Conservation (phyloP, 2,797 vertebrate species). For the Saguinus oedipus region DNA sequence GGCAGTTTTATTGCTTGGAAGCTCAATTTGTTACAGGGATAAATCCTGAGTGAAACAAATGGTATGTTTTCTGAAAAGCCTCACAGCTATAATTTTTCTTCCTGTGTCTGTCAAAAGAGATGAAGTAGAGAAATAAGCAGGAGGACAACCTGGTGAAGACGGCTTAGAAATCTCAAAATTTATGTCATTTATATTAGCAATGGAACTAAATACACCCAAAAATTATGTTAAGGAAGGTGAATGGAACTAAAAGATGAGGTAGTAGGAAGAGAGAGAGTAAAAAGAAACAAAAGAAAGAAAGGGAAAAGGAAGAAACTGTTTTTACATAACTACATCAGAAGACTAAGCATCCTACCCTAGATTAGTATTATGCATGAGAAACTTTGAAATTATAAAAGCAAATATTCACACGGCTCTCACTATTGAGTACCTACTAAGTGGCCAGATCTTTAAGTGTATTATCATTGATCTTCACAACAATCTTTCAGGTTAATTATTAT, state of each 20-base stretch:
- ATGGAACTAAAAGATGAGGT: not conserved
- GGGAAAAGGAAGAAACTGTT: not conserved
- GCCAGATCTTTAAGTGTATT: not conserved
- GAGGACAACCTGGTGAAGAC: not conserved
- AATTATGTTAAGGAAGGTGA: not conserved
- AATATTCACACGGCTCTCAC: not conserved
- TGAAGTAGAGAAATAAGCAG: not conserved
- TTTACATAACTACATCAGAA: not conserved
- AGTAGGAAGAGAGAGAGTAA: not conserved
- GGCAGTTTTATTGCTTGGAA: slow-evolving; percentile 53
- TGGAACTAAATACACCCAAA: not conserved
- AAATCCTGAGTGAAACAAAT: slow-evolving; percentile 61
- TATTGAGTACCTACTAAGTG: not conserved
- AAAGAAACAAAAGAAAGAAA: not conserved
- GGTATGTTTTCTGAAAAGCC: slow-evolving; percentile 36
- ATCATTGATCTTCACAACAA: not conserved
- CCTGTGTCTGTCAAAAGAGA: slow-evolving; percentile 6
- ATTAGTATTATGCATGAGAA: not conserved
- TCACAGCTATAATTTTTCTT: slow-evolving; percentile 45
- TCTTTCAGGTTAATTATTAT: not conserved
- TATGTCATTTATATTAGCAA: not conserved
- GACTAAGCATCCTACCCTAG: fast-evolving
- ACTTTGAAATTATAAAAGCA: not conserved
- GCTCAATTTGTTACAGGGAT: slow-evolving; percentile 50
- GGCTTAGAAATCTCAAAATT: not conserved